Evolutionary conservation across 1,140 invertebrate species (phyloP), one percentile per base, ranked within the genome.

Genomic region (Brachionus rubens): DNA sequence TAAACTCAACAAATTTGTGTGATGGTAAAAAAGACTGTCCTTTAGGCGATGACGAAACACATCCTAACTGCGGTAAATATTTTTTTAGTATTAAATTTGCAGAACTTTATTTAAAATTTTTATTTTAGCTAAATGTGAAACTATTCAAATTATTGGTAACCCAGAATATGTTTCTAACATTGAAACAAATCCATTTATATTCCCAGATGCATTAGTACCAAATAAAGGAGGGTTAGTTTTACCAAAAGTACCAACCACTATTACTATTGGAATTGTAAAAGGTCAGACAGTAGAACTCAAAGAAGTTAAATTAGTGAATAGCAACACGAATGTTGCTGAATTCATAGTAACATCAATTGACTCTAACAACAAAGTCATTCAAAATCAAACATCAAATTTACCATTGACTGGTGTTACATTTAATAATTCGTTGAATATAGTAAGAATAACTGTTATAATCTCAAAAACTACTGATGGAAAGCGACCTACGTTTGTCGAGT

Each of bases 11-110:
- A 62, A 78, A 40, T 19, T 21, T 81, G 1, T 81, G 80, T 77
- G 78, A 81, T 68, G 79, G 78, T 3, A 12, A 62, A 6, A 68
- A 59, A 41, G 79, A 81, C 40, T 91, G 90, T 80, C 78, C 78
- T 19, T 81, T 81, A 48, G 79, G 78, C 2, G 78, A 79, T 9
- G 80, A 84, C 24, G 82, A 87, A 75, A 72, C 5, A 0, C 50
- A 72, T 72, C 68, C 68, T n/a, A 10, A 19, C 2, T 72, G 68
- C 46, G 33, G 59, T 65, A 65, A 43, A n/a, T n/a, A n/a, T n/a
- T n/a, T n/a, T n/a, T n/a, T n/a, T n/a, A n/a, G n/a, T n/a, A n/a
- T n/a, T n/a, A n/a, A n/a, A n/a, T n/a, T n/a, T n/a, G n/a, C n/a
- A n/a, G n/a, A 33, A 59, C 28, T 26, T 26, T 6, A 52, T 26